phyloP scores from a whole-genome alignment of 2,797 vertebrate species.

The Argya squamiceps region DNA sequence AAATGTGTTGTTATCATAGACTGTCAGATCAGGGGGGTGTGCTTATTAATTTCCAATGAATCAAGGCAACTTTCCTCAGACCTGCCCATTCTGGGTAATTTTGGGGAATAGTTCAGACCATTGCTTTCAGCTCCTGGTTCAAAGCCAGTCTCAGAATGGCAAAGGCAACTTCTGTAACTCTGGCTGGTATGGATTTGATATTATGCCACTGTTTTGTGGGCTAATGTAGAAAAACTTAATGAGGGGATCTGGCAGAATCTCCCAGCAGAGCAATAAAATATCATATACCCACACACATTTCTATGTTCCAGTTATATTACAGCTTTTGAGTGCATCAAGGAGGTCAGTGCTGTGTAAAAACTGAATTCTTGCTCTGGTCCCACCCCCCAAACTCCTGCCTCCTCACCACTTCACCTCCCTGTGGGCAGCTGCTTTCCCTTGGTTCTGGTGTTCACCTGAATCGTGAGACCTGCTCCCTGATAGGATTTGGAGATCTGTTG shows the following conservation, averaged over 20 bases:
- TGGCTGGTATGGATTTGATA: not conserved
- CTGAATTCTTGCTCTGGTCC: not conserved
- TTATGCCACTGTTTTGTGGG: not conserved
- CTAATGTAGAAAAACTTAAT: not conserved
- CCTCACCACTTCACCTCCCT: not conserved
- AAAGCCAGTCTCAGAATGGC: not conserved
- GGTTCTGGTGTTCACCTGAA: not conserved
- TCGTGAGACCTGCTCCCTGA: not conserved
- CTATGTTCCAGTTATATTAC: not conserved
- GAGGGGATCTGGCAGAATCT: not conserved
- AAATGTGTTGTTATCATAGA: not conserved
- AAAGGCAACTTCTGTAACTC: not conserved
- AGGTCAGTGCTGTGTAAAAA: not conserved
- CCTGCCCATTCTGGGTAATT: not conserved
- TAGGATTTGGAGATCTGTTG: not conserved
- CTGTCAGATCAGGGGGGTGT: not conserved
- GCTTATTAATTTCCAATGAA: not conserved
- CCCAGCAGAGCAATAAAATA: not conserved
- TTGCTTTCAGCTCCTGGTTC: not conserved
- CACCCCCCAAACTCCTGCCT: not conserved
- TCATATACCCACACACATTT: too few relatives aligned
- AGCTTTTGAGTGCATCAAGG: too few relatives aligned
- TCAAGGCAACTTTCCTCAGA: not conserved
- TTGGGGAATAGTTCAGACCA: not conserved
- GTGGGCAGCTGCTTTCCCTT: not conserved